phyloP scores from a whole-genome alignment of 1,140 invertebrate genomes.

The Armadillidium nasatum region DNA sequence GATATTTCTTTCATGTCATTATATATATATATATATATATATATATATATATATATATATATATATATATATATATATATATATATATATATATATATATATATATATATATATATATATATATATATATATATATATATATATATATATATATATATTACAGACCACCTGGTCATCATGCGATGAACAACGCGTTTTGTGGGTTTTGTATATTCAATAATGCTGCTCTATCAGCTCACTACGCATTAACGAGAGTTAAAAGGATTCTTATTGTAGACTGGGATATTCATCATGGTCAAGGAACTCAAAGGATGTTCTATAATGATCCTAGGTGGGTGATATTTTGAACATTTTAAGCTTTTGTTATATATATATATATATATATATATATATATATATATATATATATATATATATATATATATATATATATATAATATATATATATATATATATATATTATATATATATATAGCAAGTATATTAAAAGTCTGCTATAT shows the following conservation, averaged over 20 bases:
- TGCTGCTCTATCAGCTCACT: conserved; percentile 82
- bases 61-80: conserved; percentile 21
- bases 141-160: not conserved
- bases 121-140: conserved; percentile 21
- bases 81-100: conserved; percentile 24
- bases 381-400: too few species aligned
- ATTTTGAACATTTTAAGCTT: too few species aligned
- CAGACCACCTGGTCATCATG: conserved; percentile 95
- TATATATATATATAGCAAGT: too few species aligned
- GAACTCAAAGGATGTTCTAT: conserved; percentile 92
- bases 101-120: conserved; percentile 26
- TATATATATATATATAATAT: too few species aligned
- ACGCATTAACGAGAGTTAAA: conserved; percentile 62
- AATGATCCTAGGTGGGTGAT: conserved; percentile 82
- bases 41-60: not conserved
- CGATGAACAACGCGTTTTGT: conserved; percentile 78
- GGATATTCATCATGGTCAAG: conserved; percentile 95
- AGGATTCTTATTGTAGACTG: conserved; percentile 92
- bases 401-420: too few species aligned
- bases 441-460: too few species aligned
- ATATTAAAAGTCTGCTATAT: too few species aligned
- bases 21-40: too few species aligned
- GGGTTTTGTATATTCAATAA: conserved; percentile 98
- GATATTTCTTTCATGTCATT: not conserved
- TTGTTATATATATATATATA: too few species aligned